Conservation (phyloP, 2,113 vertebrate species). For the Mungos mungo region DNA sequence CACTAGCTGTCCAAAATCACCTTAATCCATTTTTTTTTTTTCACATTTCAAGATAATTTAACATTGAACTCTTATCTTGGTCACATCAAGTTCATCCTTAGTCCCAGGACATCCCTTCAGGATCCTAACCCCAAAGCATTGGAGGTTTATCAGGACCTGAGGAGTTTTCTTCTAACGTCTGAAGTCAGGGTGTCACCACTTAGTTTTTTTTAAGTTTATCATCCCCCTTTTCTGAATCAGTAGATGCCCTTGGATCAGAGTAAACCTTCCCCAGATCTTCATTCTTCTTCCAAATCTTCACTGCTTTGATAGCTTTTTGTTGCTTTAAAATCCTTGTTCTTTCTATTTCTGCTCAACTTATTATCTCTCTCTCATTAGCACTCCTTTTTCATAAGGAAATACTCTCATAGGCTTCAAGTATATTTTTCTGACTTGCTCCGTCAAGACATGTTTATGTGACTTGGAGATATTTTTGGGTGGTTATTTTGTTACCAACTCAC, state of each 20-base stretch:
- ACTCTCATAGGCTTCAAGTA: not conserved
- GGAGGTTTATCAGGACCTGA: not conserved
- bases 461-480: not conserved
- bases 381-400: constrained; percentile 22
- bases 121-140: not conserved
- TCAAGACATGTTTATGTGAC: not conserved
- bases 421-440: constrained; percentile 12
- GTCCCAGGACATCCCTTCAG: not conserved
- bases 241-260: not conserved
- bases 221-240: not conserved
- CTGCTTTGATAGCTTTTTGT: not conserved
- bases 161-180: not conserved
- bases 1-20: not conserved
- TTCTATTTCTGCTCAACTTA: not conserved
- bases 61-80: not conserved
- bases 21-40: not conserved
- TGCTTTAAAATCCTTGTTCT: not conserved
- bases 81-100: not conserved
- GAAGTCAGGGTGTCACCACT: not conserved
- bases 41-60: constrained; percentile 18
- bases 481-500: not conserved
- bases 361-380: not conserved
- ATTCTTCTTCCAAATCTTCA: not conserved
- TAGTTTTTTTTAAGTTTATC: not conserved
- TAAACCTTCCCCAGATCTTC: not conserved